phyloP scores from a whole-genome alignment of 1,140 invertebrate species.

The Bombus confusus region DNA sequence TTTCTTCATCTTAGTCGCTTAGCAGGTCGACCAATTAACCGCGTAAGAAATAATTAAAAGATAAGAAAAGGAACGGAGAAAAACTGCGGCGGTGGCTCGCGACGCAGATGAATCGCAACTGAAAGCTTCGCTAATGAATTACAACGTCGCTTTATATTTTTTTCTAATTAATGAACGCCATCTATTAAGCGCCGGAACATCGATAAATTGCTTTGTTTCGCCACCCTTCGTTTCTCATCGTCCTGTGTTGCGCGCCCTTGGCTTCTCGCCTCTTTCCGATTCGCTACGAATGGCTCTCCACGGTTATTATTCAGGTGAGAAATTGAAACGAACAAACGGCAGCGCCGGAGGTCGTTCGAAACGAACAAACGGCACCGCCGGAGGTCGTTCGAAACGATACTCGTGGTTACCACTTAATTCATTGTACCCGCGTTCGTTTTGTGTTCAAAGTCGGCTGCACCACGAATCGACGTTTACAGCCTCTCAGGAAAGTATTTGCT shows the following conservation, averaged over 20 bases:
- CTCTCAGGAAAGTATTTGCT: background rate
- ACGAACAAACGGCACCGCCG: background rate
- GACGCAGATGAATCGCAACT: slow-evolving; percentile 48
- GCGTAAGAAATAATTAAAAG: slow-evolving; percentile 31
- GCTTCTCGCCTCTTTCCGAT: background rate
- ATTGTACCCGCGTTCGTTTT: background rate
- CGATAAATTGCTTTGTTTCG: slow-evolving; percentile 16
- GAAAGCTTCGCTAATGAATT: slow-evolving; percentile 26
- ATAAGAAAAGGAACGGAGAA: slow-evolving; percentile 25
- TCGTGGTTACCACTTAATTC: slow-evolving; percentile 1
- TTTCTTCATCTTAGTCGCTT: background rate
- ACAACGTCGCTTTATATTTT: slow-evolving; percentile 38
- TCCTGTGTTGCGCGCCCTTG: background rate
- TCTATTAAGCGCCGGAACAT: slow-evolving; percentile 25
- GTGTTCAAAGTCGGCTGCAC: too few species aligned
- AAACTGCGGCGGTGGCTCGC: background rate
- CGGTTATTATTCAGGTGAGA: slow-evolving; percentile 1
- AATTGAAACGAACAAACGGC: slow-evolving; percentile 19
- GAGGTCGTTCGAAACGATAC: background rate
- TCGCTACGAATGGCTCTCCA: background rate
- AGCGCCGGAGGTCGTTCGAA: background rate
- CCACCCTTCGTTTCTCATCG: background rate
- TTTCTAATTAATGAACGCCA: slow-evolving; percentile 37
- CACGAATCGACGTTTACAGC: background rate
- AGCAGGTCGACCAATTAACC: slow-evolving; percentile 29